These are phyloP conservation scores for Scaptomyza pallida DNA, from an alignment of 1,140 invertebrate genomes.

Conservation along the genomic window DNA sequence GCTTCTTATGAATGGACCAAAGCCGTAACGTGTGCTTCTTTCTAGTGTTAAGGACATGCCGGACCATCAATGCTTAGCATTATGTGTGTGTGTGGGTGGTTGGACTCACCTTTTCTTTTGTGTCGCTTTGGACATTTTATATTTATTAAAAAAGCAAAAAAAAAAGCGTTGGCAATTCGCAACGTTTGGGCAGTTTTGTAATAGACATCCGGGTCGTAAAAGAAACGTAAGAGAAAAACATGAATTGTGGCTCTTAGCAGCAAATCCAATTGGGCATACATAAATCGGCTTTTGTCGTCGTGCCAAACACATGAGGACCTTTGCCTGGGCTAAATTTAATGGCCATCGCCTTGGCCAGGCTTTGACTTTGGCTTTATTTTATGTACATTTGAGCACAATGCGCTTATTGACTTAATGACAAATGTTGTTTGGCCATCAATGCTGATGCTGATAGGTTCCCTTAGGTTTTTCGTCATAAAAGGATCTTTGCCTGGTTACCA, in stretches of 20 bases:
- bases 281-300: constrained; percentile 78
- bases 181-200: constrained; percentile 43
- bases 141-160: constrained; percentile 67
- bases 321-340: constrained; percentile 33
- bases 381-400: constrained; percentile 81
- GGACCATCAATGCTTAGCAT: constrained; percentile 69
- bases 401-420: constrained; percentile 82
- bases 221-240: constrained; percentile 47
- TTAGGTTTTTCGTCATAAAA: too few relatives aligned
- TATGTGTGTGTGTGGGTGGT: constrained; percentile 39
- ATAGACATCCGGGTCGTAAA: constrained; percentile 80
- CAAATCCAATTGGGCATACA: constrained; percentile 82
- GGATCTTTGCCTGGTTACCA: constrained; percentile 23
- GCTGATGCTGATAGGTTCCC: constrained; percentile 7
- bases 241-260: constrained; percentile 82
- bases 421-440: constrained; percentile 69
- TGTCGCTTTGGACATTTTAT: constrained; percentile 66
- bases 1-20: constrained; percentile 56
- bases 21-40: constrained; percentile 19
- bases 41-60: constrained; percentile 23
- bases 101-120: constrained; percentile 67
- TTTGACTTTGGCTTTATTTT: constrained; percentile 71
- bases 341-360: constrained; percentile 31
- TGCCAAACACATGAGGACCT: constrained; percentile 56
- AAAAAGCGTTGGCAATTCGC: constrained; percentile 34